A percentile compares a stretch with the other conserved stretches of the same genome.
phyloP scores from a whole-genome alignment of 2,888 invertebrate genomes.

The Sinopyrophorus schimmeli region DNA sequence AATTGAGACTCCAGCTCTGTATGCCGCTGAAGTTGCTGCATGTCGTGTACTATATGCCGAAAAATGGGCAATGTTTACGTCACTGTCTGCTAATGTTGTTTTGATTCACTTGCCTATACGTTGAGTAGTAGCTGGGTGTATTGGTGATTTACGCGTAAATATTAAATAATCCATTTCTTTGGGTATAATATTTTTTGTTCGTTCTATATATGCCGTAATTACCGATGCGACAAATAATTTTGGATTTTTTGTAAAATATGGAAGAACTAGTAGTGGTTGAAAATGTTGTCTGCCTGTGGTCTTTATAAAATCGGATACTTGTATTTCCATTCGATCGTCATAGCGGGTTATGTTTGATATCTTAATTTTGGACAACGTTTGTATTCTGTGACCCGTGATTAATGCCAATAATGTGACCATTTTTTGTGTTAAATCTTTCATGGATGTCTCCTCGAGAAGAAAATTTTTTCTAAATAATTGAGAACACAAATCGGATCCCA shows the following conservation, averaged over 20 bases:
- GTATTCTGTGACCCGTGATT: slow-evolving; percentile 33
- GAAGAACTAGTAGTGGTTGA: slow-evolving; percentile 18
- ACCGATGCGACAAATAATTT: slow-evolving; percentile 5
- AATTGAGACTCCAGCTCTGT: slow-evolving; percentile 30
- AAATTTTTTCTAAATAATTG: no score
- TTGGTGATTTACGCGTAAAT: slow-evolving; percentile 5
- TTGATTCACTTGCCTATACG: slow-evolving; percentile 38
- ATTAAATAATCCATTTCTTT: neutral
- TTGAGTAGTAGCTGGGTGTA: slow-evolving; percentile 22
- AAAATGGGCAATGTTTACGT: slow-evolving; percentile 32
- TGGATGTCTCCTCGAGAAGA: neutral
- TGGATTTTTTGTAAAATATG: slow-evolving; percentile 12
- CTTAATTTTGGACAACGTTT: no score
- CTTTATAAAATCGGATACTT: no score
- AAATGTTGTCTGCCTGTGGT: no score
- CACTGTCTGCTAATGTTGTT: slow-evolving; percentile 28
- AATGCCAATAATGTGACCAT: slow-evolving; percentile 30
- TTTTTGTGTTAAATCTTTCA: slow-evolving; percentile 19
- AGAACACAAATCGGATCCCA: neutral
- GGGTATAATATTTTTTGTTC: neutral
- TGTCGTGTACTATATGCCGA: slow-evolving; percentile 35
- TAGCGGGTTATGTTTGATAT: no score
- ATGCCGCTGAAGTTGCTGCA: slow-evolving; percentile 37
- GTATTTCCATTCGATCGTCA: no score
- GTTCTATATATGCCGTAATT: neutral